These are phyloP conservation scores for Rhinolophus ferrumequinum DNA, from an alignment of 2,113 vertebrate genomes.

Conservation along the genomic window DNA sequence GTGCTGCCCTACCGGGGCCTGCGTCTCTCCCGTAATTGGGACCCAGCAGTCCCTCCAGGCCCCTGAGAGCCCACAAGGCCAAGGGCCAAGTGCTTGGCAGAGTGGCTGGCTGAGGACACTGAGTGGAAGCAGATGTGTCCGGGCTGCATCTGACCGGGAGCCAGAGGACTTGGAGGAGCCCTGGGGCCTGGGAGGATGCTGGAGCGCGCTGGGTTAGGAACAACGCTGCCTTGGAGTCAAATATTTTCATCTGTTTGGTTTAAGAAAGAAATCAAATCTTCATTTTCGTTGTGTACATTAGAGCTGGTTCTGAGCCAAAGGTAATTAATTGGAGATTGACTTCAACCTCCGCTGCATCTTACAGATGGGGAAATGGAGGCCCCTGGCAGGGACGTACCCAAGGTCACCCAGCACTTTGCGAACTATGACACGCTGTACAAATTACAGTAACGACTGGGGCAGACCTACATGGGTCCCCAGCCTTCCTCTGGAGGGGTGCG, in stretches of 20 bases:
- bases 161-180: not conserved
- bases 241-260: not conserved
- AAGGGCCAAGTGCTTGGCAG: slow-evolving; percentile 46
- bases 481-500: not conserved
- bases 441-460: accelerated
- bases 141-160: not conserved
- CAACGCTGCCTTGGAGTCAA: not conserved
- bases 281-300: not conserved
- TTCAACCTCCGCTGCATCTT: not conserved
- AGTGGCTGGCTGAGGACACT: accelerated
- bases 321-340: not conserved
- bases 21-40: slow-evolving; percentile 22
- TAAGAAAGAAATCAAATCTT: not conserved
- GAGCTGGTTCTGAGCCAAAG: not conserved
- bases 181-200: not conserved
- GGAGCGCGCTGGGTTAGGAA: not conserved
- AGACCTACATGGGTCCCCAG: not conserved
- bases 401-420: not conserved
- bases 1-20: not conserved
- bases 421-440: not conserved
- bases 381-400: not conserved
- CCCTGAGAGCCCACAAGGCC: not conserved
- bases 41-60: not conserved
- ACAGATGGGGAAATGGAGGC: not conserved
- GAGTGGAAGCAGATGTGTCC: slow-evolving; percentile 67